These are phyloP conservation scores for Pangasius larnaudii DNA, from an alignment of 2,797 vertebrate genomes.

Conservation along the genomic window DNA sequence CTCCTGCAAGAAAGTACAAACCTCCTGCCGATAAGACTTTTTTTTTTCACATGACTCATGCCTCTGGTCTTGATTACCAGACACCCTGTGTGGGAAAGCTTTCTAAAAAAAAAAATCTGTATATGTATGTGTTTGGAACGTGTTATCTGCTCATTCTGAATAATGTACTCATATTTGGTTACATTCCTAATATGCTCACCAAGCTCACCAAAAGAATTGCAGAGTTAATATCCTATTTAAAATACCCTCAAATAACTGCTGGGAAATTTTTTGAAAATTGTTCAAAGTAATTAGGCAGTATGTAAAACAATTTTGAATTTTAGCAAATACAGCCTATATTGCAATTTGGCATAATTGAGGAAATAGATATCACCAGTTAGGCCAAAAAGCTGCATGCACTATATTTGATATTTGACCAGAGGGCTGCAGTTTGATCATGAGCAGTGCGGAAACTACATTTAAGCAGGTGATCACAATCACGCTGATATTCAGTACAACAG, in stretches of 20 bases:
- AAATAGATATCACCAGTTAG: background rate
- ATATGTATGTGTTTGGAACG: background rate
- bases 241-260: background rate
- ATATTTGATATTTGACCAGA: background rate
- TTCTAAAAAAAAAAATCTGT: background rate
- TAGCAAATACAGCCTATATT: background rate
- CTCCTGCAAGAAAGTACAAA: background rate
- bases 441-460: background rate
- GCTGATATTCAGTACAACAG: background rate
- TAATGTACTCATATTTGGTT: background rate
- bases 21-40: too few relatives aligned
- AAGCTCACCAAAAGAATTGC: background rate
- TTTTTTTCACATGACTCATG: background rate
- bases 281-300: too few relatives aligned
- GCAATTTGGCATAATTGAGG: background rate
- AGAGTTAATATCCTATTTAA: background rate
- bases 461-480: background rate
- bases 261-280: background rate
- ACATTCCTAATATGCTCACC: background rate
- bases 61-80: background rate
- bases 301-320: background rate
- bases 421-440: background rate
- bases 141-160: background rate
- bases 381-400: background rate
- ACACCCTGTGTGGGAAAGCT: background rate